These are phyloP conservation scores for Hylaeus volcanicus DNA, from an alignment of 1,140 invertebrate genomes.

Conservation along the genomic window DNA sequence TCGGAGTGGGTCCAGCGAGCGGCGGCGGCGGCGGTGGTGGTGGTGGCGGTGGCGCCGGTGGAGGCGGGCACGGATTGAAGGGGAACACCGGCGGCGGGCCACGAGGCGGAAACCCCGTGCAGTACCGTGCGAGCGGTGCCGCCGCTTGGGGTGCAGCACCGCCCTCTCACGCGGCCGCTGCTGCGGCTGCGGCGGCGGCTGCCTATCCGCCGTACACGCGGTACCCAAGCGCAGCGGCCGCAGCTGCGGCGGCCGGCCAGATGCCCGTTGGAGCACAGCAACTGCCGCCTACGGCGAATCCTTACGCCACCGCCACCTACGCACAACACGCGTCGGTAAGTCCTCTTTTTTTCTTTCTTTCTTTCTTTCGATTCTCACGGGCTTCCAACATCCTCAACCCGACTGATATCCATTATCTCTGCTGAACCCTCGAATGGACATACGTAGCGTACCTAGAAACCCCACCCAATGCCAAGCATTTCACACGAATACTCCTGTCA, in stretches of 20 bases:
- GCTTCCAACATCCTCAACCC: not conserved
- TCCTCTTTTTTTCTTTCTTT: constrained; percentile 1
- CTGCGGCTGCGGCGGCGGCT: constrained; percentile 72
- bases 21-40: constrained; percentile 52
- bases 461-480: no score
- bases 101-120: constrained; percentile 76
- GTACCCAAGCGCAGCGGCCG: constrained; percentile 75
- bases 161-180: constrained; percentile 71
- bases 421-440: no score
- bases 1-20: constrained; percentile 63
- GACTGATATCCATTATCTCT: no score
- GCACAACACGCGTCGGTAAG: constrained; percentile 78
- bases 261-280: constrained; percentile 77
- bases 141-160: constrained; percentile 73
- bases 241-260: constrained; percentile 69
- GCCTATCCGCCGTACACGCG: constrained; percentile 75
- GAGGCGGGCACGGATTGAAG: constrained; percentile 72
- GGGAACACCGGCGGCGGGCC: constrained; percentile 74
- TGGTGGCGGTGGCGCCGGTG: constrained; percentile 49
- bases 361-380: constrained; percentile 20
- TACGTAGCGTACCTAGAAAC: no score
- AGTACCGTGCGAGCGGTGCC: constrained; percentile 74
- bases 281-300: constrained; percentile 76
- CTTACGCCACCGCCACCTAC: constrained; percentile 78
- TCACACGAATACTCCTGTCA: no score